Evolutionary conservation across 2,113 vertebrate species (phyloP).

Genomic region (Prietella phreatophila): DNA sequence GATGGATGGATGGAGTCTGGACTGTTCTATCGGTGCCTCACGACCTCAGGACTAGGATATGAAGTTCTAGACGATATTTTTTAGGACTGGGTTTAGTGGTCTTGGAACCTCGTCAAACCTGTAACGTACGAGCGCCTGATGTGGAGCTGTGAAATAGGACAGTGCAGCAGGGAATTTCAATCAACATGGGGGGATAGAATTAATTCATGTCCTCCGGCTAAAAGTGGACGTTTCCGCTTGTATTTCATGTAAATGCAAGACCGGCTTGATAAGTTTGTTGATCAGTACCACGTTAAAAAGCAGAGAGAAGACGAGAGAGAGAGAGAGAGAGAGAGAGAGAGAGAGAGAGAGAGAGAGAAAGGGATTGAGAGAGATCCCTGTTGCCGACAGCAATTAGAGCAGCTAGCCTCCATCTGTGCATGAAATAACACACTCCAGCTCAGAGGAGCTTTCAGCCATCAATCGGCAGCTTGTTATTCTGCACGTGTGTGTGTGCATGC

Average conservation of each 20-base stretch:
- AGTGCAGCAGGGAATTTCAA: constrained; percentile 63
- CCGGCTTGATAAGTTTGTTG: neutral
- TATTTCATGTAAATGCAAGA: neutral
- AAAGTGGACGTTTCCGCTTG: neutral
- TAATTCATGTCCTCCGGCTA: neutral
- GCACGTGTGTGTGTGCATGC: constrained; percentile 16
- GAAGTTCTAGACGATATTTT: neutral
- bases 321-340: too few relatives aligned
- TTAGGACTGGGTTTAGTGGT: neutral
- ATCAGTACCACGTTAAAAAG: neutral
- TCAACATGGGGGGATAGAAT: constrained; percentile 56
- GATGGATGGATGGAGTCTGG: too few relatives aligned
- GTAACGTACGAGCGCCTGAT: constrained; percentile 54
- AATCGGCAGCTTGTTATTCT: constrained; percentile 42
- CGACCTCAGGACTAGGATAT: neutral
- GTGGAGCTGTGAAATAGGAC: constrained; percentile 61
- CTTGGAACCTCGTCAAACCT: constrained; percentile 14
- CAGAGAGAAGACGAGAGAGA: neutral
- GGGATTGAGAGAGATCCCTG: constrained; percentile 9
- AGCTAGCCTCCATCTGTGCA: constrained; percentile 47
- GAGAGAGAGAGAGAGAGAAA: constrained; percentile 20
- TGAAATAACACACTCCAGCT: constrained; percentile 52
- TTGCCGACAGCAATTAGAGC: constrained; percentile 59
- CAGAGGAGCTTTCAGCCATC: constrained; percentile 48
- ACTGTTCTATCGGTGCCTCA: neutral